Base-by-base conservation (phyloP, 1,140 invertebrate genomes). In the Drosophila dunni region DNA sequence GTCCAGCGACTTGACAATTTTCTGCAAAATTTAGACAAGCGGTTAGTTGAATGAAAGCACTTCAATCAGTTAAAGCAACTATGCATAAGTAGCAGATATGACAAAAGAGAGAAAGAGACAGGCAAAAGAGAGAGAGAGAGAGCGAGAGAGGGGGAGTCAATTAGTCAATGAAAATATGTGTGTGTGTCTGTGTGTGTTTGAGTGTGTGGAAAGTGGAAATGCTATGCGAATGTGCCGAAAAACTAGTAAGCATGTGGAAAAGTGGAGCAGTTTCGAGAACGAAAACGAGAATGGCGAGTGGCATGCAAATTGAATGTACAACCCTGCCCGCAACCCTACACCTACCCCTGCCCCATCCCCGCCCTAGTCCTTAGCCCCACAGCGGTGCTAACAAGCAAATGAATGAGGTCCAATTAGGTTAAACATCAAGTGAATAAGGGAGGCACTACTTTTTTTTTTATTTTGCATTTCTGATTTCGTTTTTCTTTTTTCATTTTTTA, bases 1-100 rank as follows among this genome's bases (percentile, higher is more conserved):
- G 79, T 92, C 91, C 75, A 92, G 74, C 20, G 91, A 92, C 72
- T 92, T 92, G 34, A 79, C 86, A 75, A 77, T 75, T 83, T 92
- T 92, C 91, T 92, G 81, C 17, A 91, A 90, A 71, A 42, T 29
- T 64, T 58, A 66, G 61, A 17, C 60, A 71, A 54, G 9, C 40
- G 54, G 48, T 71, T 65, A 72, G 48, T 29, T 70, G 42, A 17
- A 73, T 66, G 58, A n/a, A 20, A 56, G 38, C 60, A 54, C 42
- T 63, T 70, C 38, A 63, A 70, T 60, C 48, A 57, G 56, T 15
- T 62, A 60, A 29, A 60, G 56, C 17, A 24, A 17, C 46, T 60
- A 68, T 67, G 45, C 45, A 53, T 58, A 60, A 75, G 48, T 60
- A 58, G 24, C 33, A 57, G 17, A 46, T 29, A 63, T 53, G 38